Conservation (phyloP, 1,140 invertebrate genomes). For the Scaptomyza montana region DNA sequence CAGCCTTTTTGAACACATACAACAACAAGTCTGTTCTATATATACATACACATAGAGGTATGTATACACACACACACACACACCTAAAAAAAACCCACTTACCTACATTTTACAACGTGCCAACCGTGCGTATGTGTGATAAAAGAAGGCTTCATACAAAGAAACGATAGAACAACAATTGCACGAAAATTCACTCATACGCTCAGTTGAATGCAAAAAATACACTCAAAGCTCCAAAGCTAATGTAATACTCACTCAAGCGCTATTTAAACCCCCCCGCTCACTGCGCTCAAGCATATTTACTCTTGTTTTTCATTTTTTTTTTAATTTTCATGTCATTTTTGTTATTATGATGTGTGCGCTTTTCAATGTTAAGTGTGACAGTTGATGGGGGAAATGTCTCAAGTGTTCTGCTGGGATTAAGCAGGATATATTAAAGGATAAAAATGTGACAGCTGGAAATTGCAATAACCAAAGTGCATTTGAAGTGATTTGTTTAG, state of each 20-base stretch:
- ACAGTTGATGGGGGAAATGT: not conserved
- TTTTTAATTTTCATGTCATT: constrained; percentile 21
- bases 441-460: not conserved
- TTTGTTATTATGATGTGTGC: constrained; percentile 34
- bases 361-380: constrained; percentile 39
- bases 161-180: constrained; percentile 25
- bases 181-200: constrained; percentile 56
- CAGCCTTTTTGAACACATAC: constrained; percentile 24
- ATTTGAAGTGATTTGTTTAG: not conserved
- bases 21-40: constrained; percentile 75
- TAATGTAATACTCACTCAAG: constrained; percentile 62
- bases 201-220: constrained; percentile 44
- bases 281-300: constrained; percentile 11
- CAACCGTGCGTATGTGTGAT: constrained; percentile 72
- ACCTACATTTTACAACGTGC: constrained; percentile 72
- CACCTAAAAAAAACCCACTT: constrained; percentile 53
- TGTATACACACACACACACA: constrained; percentile 27
- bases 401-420: not conserved
- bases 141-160: constrained; percentile 22
- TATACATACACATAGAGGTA: constrained; percentile 10
- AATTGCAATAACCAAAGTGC: not conserved
- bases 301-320: not conserved
- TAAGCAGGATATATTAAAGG: constrained; percentile 8
- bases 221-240: constrained; percentile 49
- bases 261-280: not conserved